Percentiles rank a stretch among this genome's conserved stretches.
phyloP scores from a whole-genome alignment of 2,888 invertebrate species.

The Philaethria dido region DNA sequence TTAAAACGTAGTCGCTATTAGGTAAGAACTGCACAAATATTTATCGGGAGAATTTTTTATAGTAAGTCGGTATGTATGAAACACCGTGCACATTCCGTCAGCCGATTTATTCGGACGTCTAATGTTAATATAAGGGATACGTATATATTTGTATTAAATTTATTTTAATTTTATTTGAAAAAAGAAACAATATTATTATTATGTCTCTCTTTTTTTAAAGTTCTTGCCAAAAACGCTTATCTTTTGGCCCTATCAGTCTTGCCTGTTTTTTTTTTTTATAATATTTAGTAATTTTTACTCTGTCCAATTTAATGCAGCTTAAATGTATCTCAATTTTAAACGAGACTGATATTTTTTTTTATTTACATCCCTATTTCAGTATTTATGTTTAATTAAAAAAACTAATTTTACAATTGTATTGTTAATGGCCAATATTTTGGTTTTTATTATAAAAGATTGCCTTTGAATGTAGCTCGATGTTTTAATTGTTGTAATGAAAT shows the following conservation, averaged over 20 bases:
- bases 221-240: slow-evolving; percentile 36
- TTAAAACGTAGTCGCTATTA: slow-evolving; percentile 55
- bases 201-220: background rate
- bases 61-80: slow-evolving; percentile 29
- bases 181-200: background rate
- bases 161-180: background rate
- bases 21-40: slow-evolving; percentile 64
- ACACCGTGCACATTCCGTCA: slow-evolving; percentile 77
- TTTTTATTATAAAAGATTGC: slow-evolving; percentile 4
- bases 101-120: slow-evolving; percentile 53
- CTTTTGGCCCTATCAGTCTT: slow-evolving; percentile 20
- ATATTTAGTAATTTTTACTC: background rate
- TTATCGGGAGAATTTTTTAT: slow-evolving; percentile 39
- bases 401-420: slow-evolving; percentile 2
- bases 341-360: slow-evolving; percentile 28
- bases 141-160: slow-evolving; percentile 30
- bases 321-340: slow-evolving; percentile 21
- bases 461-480: slow-evolving; percentile 19
- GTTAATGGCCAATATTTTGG: slow-evolving; percentile 10
- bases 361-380: slow-evolving; percentile 3
- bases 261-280: slow-evolving; percentile 17
- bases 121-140: slow-evolving; percentile 57
- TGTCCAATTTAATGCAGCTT: slow-evolving; percentile 24
- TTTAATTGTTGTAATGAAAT: slow-evolving; percentile 19
- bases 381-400: background rate